Evolutionary conservation across 2,797 vertebrate genomes (phyloP).

Genomic region (Anabas testudineus): DNA sequence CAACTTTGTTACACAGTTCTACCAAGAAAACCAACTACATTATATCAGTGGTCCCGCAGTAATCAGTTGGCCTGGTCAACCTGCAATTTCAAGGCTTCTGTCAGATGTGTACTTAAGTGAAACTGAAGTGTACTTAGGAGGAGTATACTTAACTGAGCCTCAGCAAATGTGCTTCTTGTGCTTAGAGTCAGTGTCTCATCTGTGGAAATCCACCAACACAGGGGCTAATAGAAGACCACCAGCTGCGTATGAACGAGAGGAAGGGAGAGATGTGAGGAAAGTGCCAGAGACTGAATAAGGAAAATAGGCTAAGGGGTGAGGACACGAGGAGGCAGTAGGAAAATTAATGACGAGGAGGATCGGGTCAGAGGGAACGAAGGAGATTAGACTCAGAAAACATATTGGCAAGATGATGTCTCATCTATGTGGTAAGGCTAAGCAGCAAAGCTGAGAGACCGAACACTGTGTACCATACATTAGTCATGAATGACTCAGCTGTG

Average conservation of each 20-base stretch:
- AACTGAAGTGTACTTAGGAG: constrained; percentile 47
- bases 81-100: constrained; percentile 44
- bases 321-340: constrained; percentile 7
- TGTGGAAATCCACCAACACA: constrained; percentile 35
- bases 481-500: constrained; percentile 61
- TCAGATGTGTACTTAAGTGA: constrained; percentile 45
- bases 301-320: constrained; percentile 8
- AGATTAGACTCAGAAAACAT: constrained; percentile 57
- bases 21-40: background rate
- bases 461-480: constrained; percentile 44
- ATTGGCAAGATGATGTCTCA: constrained; percentile 43
- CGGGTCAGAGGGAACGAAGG: constrained; percentile 24
- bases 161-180: constrained; percentile 4
- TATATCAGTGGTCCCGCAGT: constrained; percentile 30
- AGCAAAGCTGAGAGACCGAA: constrained; percentile 42
- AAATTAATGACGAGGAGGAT: constrained; percentile 39
- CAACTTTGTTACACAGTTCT: no score
- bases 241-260: constrained; percentile 38
- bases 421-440: constrained; percentile 51
- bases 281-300: background rate
- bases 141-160: constrained; percentile 44
- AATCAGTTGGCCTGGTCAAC: constrained; percentile 33
- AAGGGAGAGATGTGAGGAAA: constrained; percentile 3
- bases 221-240: constrained; percentile 24
- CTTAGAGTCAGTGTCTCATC: constrained; percentile 29